A percentile compares a stretch with the other conserved stretches of the same genome.
phyloP scores from a whole-genome alignment of 2,888 invertebrate species.

The Tetrapedia diversipes region DNA sequence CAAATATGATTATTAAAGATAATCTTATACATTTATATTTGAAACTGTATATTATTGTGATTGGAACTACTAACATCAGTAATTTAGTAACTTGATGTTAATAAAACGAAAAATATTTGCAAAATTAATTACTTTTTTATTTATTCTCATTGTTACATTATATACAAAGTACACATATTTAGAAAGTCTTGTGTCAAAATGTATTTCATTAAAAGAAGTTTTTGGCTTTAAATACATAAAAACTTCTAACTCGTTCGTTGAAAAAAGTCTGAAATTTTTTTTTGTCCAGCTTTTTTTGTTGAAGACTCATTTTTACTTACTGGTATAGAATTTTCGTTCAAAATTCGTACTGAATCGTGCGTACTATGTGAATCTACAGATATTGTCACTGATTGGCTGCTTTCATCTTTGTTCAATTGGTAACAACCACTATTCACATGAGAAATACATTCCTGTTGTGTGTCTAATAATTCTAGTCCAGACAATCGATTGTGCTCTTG shows the following conservation, averaged over 20 bases:
- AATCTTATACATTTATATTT: slow-evolving; percentile 9
- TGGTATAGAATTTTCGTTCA: slow-evolving; percentile 11
- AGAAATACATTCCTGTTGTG: slow-evolving; percentile 34
- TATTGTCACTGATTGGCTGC: slow-evolving; percentile 3
- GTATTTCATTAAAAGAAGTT: slow-evolving; percentile 8
- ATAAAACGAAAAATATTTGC: slow-evolving; percentile 1
- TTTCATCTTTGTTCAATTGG: neutral
- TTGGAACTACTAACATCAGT: too few species aligned
- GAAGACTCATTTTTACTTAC: slow-evolving; percentile 14
- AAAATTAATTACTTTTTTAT: slow-evolving; percentile 37
- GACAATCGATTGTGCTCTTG: slow-evolving; percentile 32
- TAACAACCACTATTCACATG: neutral
- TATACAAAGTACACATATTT: slow-evolving; percentile 36
- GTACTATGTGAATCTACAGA: neutral
- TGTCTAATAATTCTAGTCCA: slow-evolving; percentile 44
- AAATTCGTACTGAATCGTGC: slow-evolving; percentile 20
- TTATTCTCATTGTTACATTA: slow-evolving; percentile 18
- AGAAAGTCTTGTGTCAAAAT: slow-evolving; percentile 26
- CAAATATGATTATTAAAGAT: too few species aligned
- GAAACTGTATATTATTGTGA: neutral
- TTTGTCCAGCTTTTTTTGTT: slow-evolving; percentile 56
- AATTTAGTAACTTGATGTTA: neutral
- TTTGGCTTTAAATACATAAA: neutral
- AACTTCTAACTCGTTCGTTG: slow-evolving; percentile 50
- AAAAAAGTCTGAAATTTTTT: slow-evolving; percentile 69